Evolutionary conservation across 30 jellyfish, hydroid and myxozoan species (phyloP).

Genomic region (Mastigias papua): DNA sequence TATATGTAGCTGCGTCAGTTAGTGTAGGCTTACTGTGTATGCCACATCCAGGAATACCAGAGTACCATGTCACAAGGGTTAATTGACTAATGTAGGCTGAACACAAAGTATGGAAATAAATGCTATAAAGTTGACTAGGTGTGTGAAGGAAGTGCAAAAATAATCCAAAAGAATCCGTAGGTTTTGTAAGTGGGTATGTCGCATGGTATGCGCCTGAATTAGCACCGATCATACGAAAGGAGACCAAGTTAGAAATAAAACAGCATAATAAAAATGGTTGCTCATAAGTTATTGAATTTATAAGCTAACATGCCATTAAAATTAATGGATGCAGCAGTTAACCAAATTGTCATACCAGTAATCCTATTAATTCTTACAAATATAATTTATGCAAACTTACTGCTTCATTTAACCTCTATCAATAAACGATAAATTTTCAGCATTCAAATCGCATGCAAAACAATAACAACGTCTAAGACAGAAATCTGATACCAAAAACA

Average conservation of each 20-base stretch:
- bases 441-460: neutral
- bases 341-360: neutral
- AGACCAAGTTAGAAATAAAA: neutral
- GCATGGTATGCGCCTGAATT: too few species aligned
- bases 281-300: neutral
- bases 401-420: neutral
- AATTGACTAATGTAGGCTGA: too few species aligned
- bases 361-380: constrained; percentile 14
- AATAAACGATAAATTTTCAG: neutral
- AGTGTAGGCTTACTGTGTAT: too few species aligned
- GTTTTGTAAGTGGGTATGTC: too few species aligned
- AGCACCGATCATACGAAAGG: too few species aligned
- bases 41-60: too few species aligned
- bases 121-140: too few species aligned
- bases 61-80: too few species aligned
- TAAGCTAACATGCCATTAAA: neutral
- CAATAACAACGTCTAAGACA: neutral
- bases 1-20: too few species aligned
- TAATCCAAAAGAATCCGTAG: too few species aligned
- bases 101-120: too few species aligned
- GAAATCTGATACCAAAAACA: neutral
- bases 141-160: too few species aligned
- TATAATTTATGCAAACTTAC: constrained; percentile 11
- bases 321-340: neutral
- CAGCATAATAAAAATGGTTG: neutral